Evolutionary conservation across 2,888 invertebrate species (phyloP), one percentile per base, ranked within the genome.

Genomic region (Pogonocherus hispidulus): DNA sequence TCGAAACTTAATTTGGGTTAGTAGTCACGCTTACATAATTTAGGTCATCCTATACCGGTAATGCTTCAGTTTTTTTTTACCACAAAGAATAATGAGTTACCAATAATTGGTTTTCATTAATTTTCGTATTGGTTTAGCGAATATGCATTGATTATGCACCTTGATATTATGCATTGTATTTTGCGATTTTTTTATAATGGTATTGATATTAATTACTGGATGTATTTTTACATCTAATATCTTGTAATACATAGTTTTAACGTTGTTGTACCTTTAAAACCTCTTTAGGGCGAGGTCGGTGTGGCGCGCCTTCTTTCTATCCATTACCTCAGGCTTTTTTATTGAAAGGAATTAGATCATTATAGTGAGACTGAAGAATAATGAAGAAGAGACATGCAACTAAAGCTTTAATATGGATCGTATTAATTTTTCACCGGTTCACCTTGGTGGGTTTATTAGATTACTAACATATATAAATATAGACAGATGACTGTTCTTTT

Each of bases 341-440:
- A 32, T 32, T 14, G 51, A 18, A 18, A 18, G 9, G 52, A 16
- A 27, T 35, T 22, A 27, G 27, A 52, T 27, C 52, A 14, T 52
- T 19, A 52, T 11, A 3, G n/a, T 14, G 49, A 14, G 23, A 22
- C 49, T 22, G 49, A 52, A 16, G 18, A 27, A 52, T 52, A 32
- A 52, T 52, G 32, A 52, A 18, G 52, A 35, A 32, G 32, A 52
- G 52, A 52, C 52, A 52, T 52, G 52, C 52, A 52, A 52, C 52
- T 16, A 27, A 27, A 52, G 32, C 32, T 9, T 23, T 51, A 51
- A 51, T 51, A 14, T 11, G 22, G n/a, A 6, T 16, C 27, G 18
- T 14, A 16, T 52, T 32, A 41, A 14, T n/a, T 32, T 52, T 52
- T 32, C 52, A 32, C 32, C 18, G 6, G 52, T 32, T 52, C 18